phyloP scores from a whole-genome alignment of 2,113 vertebrate genomes.

The Rallus limicola region DNA sequence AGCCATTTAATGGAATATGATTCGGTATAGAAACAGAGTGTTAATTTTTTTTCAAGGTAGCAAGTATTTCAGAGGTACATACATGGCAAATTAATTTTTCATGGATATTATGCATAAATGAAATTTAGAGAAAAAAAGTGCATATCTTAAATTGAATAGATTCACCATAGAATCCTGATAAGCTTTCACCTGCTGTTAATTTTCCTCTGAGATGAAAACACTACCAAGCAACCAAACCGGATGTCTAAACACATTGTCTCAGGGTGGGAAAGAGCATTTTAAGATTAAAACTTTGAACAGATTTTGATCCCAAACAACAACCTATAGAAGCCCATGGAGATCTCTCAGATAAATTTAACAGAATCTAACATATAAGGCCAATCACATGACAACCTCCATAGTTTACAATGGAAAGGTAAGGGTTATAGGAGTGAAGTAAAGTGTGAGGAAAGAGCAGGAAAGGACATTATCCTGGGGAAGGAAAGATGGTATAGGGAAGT shows the following conservation, averaged over 20 bases:
- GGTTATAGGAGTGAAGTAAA: neutral
- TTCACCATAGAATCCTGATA: slow-evolving; percentile 11
- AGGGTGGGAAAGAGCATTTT: neutral
- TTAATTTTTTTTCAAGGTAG: neutral
- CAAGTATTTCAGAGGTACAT: neutral
- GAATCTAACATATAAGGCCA: neutral
- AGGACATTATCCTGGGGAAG: neutral
- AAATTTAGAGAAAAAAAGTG: slow-evolving; percentile 1
- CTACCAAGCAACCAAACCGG: neutral
- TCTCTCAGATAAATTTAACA: neutral
- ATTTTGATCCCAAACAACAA: neutral
- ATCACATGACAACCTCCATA: neutral
- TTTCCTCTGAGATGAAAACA: slow-evolving; percentile 5
- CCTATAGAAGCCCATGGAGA: neutral
- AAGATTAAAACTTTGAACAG: neutral
- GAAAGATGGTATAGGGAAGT: neutral
- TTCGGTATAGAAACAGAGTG: neutral
- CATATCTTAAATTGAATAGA: neutral
- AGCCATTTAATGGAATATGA: neutral
- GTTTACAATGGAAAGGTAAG: neutral
- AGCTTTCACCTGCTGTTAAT: slow-evolving; percentile 20
- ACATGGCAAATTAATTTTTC: slow-evolving; percentile 33
- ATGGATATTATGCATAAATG: neutral
- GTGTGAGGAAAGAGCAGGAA: neutral
- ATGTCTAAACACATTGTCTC: neutral